These are phyloP conservation scores for Oreochromis grahami DNA, from an alignment of 2,797 vertebrate genomes.

Conservation along the genomic window DNA sequence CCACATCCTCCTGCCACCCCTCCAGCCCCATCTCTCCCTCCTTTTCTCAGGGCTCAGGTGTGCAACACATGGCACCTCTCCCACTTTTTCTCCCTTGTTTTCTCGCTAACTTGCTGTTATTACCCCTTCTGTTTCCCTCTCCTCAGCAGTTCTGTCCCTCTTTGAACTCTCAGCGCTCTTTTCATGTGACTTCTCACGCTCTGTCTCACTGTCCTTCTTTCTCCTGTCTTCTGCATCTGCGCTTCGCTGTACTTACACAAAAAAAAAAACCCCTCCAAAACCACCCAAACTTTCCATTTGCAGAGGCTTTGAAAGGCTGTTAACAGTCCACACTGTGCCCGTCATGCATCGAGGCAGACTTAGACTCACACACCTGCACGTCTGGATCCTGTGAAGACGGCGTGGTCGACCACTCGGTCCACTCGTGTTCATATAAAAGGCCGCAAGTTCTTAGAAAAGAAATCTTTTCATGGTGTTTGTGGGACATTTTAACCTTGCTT, in stretches of 20 bases:
- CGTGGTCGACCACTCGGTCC: background rate
- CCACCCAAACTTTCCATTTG: background rate
- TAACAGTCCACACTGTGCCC: background rate
- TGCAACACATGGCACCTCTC: slow-evolving; percentile 58
- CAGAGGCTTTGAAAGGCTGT: background rate
- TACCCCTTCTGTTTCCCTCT: background rate
- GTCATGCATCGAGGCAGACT: background rate
- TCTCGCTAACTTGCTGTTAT: slow-evolving; percentile 2
- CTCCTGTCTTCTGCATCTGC: background rate
- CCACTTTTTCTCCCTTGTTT: slow-evolving; percentile 8
- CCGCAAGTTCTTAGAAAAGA: background rate
- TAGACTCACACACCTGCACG: background rate
- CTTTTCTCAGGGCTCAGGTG: slow-evolving; percentile 70
- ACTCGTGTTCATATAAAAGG: slow-evolving; percentile 41
- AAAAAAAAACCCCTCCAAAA: fast-evolving
- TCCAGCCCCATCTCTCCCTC: slow-evolving; percentile 11
- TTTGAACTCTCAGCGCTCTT: background rate
- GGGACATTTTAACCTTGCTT: slow-evolving; percentile 1
- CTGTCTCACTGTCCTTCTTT: background rate
- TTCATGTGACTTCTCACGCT: background rate
- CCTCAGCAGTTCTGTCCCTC: background rate
- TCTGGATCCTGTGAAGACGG: background rate
- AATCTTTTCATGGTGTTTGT: background rate
- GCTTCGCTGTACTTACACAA: background rate
- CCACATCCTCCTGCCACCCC: background rate